Base-by-base conservation (phyloP, 2,797 vertebrate species). In the Borostomias antarcticus region DNA sequence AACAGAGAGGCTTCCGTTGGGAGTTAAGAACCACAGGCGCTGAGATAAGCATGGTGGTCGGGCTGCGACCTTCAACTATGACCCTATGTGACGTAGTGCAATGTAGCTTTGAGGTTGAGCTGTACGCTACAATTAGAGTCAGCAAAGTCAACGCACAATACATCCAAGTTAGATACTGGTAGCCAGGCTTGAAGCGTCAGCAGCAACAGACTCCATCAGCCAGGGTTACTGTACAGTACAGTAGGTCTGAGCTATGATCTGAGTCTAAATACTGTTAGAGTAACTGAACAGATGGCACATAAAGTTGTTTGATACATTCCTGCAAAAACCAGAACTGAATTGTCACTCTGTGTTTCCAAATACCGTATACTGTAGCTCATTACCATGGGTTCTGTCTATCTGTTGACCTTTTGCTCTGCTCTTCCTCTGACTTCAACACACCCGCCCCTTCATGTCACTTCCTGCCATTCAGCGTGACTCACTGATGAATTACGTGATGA, bases 91-190 rank as follows among this genome's bases (percentile, higher is more conserved):
- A 56, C n/a, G 17, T 19, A 13, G 17, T 45, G 13, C n/a, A 17
- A n/a, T 56, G 53, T 33, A 56, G 53, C 47, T 50, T 50, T 23
- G 47, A 50, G 47, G 7, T 21, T 21, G 23, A 50, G 47, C 53
- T 56, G 29, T 33, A 56, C 9, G 32, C 53, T 9, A 21, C 7
- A 56, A 56, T 33, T 56, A 56, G 17, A 10, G 2, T 56, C 29
- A 56, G 47, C 29, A 17, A 26, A 56, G 26, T 19, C 53, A 32
- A 29, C 10, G 17, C 26, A 56, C 29, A 33, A 30, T 45, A 17
- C 2, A 56, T n/a, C 11, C 26, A 23, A 6, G 25, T 30, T 56
- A 11, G 5, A 9, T 30, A 13, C 30, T 6, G 25, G 9, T n/a
- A 53, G 53, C 29, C n/a, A n/a, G 19, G 29, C 30, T 10, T 51